phyloP scores from a whole-genome alignment of 53 echinoderm and acorn worm genomes.

The Holothuria scabra region DNA sequence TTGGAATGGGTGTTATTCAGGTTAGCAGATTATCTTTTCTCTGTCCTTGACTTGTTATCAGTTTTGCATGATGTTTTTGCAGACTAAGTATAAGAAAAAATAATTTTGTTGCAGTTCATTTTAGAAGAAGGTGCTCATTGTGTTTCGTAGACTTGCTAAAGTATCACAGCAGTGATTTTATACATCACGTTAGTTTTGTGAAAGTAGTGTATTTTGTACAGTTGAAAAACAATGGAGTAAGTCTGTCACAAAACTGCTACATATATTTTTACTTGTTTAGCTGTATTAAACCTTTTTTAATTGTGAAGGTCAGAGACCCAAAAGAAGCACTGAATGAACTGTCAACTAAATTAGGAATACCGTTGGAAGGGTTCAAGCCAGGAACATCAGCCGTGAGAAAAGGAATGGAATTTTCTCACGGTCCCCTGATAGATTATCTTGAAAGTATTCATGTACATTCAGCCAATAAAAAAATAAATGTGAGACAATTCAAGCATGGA shows the following conservation, averaged over 20 bases:
- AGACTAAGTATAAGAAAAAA: too few species aligned
- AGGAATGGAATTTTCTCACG: conserved; percentile 77
- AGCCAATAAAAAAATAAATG: conserved; percentile 50
- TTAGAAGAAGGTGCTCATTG: too few species aligned
- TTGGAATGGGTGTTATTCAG: conserved; percentile 82
- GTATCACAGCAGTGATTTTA: too few species aligned
- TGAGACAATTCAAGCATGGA: conserved; percentile 92
- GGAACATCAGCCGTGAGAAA: conserved; percentile 87
- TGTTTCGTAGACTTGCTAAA: too few species aligned
- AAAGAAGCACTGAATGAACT: conserved; percentile 75
- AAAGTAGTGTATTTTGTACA: too few species aligned
- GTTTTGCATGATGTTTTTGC: too few species aligned
- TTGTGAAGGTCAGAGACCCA: conserved; percentile 67
- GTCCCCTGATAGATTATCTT: conserved; percentile 66
- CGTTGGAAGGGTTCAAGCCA: conserved; percentile 66
- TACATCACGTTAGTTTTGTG: too few species aligned
- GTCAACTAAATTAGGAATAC: conserved; percentile 48
- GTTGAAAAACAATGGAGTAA: too few species aligned
- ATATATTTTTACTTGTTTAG: too few species aligned
- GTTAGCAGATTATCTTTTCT: conserved; percentile 16
- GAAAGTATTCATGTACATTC: conserved; percentile 63
- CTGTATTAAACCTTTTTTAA: background rate
- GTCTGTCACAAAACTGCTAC: too few species aligned
- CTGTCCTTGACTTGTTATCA: too few species aligned
- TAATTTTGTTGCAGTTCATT: too few species aligned